A percentile compares a stretch with the other conserved stretches of the same genome.
Conservation (phyloP, 2,113 vertebrate genomes). For the Progne subis region DNA sequence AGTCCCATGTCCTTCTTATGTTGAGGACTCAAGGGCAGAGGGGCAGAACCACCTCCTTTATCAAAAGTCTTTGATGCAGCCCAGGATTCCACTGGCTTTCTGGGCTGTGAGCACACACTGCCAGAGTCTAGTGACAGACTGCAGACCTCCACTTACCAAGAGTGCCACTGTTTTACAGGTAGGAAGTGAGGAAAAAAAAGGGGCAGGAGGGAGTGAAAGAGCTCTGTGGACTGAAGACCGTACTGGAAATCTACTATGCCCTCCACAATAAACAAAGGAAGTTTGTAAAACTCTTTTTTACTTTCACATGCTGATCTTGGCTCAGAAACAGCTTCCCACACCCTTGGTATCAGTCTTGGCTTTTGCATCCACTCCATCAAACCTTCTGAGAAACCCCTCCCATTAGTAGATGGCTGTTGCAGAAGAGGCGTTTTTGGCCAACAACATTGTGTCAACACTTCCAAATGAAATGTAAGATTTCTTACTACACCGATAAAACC, state of each 20-base stretch:
- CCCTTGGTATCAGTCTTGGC: neutral
- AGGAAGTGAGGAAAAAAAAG: neutral
- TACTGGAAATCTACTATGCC: neutral
- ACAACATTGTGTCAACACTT: neutral
- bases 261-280: neutral
- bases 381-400: neutral
- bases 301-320: neutral
- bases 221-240: neutral
- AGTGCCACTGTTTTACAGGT: neutral
- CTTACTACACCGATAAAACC: neutral
- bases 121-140: neutral
- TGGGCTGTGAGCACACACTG: neutral
- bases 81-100: neutral
- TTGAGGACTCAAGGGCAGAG: neutral
- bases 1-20: neutral
- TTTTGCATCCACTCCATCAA: neutral
- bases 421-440: neutral
- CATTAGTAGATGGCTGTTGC: neutral
- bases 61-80: neutral
- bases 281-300: neutral
- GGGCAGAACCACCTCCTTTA: neutral
- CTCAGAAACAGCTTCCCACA: neutral
- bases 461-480: neutral
- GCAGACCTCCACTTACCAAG: neutral
- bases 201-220: neutral